These are phyloP conservation scores for Piscicola geometra DNA, from an alignment of 2,888 invertebrate species.

Conservation along the genomic window DNA sequence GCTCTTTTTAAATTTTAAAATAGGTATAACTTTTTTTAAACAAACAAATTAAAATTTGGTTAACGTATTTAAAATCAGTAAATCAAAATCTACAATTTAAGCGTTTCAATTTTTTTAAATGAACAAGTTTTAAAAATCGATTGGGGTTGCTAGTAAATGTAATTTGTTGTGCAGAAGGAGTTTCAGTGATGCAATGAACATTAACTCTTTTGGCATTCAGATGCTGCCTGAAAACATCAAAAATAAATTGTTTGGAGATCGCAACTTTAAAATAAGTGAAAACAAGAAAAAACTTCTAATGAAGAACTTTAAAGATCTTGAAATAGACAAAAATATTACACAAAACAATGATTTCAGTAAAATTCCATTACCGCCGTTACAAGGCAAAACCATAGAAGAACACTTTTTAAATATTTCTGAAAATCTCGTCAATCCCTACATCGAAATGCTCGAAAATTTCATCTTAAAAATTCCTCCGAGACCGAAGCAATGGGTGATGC, in stretches of 20 bases:
- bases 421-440: conserved; percentile 70
- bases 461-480: conserved; percentile 26
- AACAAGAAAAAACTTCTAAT: background rate
- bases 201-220: background rate
- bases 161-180: no score
- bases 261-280: background rate
- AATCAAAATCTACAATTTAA: no score
- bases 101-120: no score
- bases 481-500: conserved; percentile 63
- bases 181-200: no score
- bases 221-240: background rate
- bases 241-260: background rate
- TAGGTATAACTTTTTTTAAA: no score
- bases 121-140: no score
- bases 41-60: no score
- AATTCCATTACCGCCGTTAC: conserved; percentile 65
- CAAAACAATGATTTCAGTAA: background rate
- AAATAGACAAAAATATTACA: background rate
- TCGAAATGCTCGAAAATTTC: conserved; percentile 60
- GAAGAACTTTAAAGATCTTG: background rate
- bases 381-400: conserved; percentile 73
- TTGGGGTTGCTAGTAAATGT: no score
- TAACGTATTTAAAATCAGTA: no score
- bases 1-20: no score
- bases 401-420: conserved; percentile 79